A percentile compares a stretch with the other conserved stretches of the same genome.
phyloP scores from a whole-genome alignment of 2,797 vertebrate genomes.

The Cryptoblepharus egeriae region DNA sequence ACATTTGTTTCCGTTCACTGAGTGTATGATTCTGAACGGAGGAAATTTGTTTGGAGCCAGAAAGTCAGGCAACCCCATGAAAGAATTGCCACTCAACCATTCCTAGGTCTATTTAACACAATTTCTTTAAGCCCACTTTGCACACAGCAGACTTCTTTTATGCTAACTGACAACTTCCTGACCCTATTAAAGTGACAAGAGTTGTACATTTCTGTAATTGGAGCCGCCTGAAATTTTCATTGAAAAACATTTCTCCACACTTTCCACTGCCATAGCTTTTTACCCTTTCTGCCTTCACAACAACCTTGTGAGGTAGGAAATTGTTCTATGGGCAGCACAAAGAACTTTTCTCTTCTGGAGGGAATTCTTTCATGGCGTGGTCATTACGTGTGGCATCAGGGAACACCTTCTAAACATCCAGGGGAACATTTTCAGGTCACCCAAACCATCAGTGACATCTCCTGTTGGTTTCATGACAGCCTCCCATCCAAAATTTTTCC shows the following conservation, averaged over 20 bases:
- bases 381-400: no score
- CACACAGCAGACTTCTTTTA: constrained; percentile 18
- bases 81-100: constrained; percentile 61
- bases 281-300: no score
- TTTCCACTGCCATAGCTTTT: no score
- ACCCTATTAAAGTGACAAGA: constrained; percentile 5
- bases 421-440: no score
- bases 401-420: no score
- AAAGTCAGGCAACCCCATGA: constrained; percentile 24
- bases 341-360: no score
- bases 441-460: no score
- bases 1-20: neutral
- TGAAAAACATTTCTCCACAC: neutral
- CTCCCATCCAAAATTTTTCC: no score
- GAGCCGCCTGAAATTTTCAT: neutral
- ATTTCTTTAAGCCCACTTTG: constrained; percentile 62
- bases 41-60: neutral
- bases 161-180: constrained; percentile 38
- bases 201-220: neutral
- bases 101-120: constrained; percentile 47
- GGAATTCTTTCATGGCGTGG: no score
- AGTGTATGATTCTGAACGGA: neutral
- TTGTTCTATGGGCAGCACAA: no score
- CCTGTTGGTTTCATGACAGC: no score
- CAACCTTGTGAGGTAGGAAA: no score